These are phyloP conservation scores for Trachythela sp. DNA, from an alignment of 64 coral and sea anemone species.

Conservation along the genomic window DNA sequence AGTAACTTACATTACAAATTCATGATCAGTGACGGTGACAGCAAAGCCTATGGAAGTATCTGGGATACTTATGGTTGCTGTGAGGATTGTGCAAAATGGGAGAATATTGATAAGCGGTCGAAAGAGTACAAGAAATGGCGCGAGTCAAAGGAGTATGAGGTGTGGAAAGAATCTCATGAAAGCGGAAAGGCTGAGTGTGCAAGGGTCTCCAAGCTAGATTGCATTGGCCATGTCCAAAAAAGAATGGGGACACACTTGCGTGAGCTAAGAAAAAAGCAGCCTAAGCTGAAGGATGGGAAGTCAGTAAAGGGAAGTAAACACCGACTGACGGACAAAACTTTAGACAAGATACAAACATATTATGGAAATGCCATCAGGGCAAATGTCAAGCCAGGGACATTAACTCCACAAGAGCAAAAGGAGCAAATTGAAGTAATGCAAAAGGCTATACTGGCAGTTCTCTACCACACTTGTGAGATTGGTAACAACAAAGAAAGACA, in stretches of 20 bases:
- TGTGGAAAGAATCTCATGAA: constrained; percentile 24
- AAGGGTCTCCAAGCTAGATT: constrained; percentile 21
- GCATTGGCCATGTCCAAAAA: background rate
- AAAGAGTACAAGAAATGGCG: constrained; percentile 2
- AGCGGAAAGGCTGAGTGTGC: background rate
- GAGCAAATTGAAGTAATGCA: constrained; percentile 17
- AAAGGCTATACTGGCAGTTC: constrained; percentile 20
- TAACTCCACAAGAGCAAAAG: constrained; percentile 16
- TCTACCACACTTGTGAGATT: background rate
- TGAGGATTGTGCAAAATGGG: constrained; percentile 22
- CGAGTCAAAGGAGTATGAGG: constrained; percentile 10
- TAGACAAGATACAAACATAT: constrained; percentile 32
- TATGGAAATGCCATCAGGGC: constrained; percentile 29
- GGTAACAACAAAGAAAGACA: constrained; percentile 19
- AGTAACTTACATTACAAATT: constrained; percentile 39
- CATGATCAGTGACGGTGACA: constrained; percentile 43
- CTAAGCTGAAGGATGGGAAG: constrained; percentile 42
- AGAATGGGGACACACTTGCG: constrained; percentile 9
- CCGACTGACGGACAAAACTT: constrained; percentile 25
- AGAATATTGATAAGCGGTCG: constrained; percentile 36
- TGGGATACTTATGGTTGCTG: constrained; percentile 38
- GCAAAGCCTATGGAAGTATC: constrained; percentile 30
- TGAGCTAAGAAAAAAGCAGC: constrained; percentile 20
- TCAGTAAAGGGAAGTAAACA: background rate
- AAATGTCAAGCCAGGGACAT: background rate